Evolutionary conservation across 92 coral and sea anemone species (phyloP).

Genomic region (Muricea muricata): DNA sequence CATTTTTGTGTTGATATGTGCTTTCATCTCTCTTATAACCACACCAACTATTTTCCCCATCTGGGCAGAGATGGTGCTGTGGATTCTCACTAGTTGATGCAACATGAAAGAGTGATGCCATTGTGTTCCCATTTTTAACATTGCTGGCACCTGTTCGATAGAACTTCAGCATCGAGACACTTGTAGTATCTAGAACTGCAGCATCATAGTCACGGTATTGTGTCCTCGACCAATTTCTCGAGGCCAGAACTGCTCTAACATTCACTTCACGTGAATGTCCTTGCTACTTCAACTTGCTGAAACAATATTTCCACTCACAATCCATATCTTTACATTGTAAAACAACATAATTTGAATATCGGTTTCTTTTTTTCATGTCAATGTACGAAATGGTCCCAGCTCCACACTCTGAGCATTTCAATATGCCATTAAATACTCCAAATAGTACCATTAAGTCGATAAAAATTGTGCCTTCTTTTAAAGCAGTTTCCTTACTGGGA

Average conservation of each 20-base stretch:
- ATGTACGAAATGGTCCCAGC: not conserved
- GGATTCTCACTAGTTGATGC: constrained; percentile 19
- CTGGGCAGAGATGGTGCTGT: constrained; percentile 16
- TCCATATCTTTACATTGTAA: not conserved
- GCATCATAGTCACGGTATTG: not conserved
- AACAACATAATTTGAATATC: not conserved
- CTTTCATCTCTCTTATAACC: not conserved
- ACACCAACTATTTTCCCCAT: constrained; percentile 7
- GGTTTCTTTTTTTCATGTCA: not conserved
- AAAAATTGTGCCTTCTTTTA: not conserved
- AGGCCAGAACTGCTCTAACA: not conserved
- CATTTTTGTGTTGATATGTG: constrained; percentile 15
- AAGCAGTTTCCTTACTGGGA: not conserved
- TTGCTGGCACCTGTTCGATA: constrained; percentile 21
- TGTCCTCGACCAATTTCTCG: constrained; percentile 13
- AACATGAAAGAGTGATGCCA: constrained; percentile 19
- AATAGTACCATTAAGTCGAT: not conserved
- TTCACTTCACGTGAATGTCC: constrained; percentile 1
- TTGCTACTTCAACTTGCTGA: not conserved
- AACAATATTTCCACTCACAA: constrained; percentile 1
- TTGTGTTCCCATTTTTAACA: constrained; percentile 13
- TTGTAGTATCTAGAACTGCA: not conserved
- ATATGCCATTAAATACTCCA: not conserved
- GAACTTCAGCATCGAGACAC: constrained; percentile 7
- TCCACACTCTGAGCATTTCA: constrained; percentile 17